Evolutionary conservation across 2,113 vertebrate genomes (phyloP), one percentile per base, ranked within the genome.

Genomic region (Cariama cristata): DNA sequence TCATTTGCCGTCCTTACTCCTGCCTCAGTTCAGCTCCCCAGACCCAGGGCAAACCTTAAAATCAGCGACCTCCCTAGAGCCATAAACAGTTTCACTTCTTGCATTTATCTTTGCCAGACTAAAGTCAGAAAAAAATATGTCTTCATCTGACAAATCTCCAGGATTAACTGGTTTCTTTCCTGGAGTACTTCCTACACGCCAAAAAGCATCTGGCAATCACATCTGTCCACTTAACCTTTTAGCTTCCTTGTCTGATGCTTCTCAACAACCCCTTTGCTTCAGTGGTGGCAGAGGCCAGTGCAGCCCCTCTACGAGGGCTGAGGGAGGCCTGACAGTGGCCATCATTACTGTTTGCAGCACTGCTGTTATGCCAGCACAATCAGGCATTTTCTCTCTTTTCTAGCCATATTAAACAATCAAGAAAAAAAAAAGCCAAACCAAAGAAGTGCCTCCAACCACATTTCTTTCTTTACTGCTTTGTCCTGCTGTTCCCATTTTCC

Each of bases 341-440:
- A 76, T 11, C 50, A 22, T 14, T 19, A 17, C 55, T 52, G 11
- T 11, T 3, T 9, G n/a, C 44, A 84, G 50, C 64, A 38, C 66
- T 64, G 63, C 16, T 44, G 5, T 12, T 49, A 52, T 1, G 0
- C 24, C 73, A 88, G 33, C 66, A 73, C 45, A 19, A 56, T 10
- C 44, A 52, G 44, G 8, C 62, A 53, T 67, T 64, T 69, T 72
- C 11, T 66, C 30, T 69, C 22, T 30, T 81, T 94, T 83, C 52
- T 5, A 91, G 24, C 52, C 35, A 33, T 14, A 67, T 44, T 66
- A 64, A 87, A 84, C 55, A 80, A 76, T 20, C 4, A 50, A 53
- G 22, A 40, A 53, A 68, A 33, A 1, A 5, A 38, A 33, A 8
- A 0, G 4, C 5, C 7, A 66, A 76, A 59, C 4, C 23, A 68